These are phyloP conservation scores for Drosophila anomalata DNA, from an alignment of 2,888 invertebrate genomes.

Conservation along the genomic window DNA sequence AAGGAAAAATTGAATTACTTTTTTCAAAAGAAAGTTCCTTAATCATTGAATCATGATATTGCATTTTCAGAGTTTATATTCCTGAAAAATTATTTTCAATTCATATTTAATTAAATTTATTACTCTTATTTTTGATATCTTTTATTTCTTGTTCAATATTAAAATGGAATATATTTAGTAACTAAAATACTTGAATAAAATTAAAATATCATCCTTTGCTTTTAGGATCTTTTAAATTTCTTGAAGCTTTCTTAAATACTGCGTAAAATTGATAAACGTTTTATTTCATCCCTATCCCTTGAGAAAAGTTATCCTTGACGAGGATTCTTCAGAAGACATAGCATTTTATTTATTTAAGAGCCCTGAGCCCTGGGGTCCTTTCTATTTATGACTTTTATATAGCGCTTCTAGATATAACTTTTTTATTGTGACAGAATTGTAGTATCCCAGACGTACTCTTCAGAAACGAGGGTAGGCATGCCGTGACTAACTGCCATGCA, in stretches of 20 bases:
- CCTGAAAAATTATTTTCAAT: neutral
- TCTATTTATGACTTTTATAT: constrained; percentile 32
- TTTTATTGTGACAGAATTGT: constrained; percentile 28
- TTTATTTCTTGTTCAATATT: too few relatives aligned
- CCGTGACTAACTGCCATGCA: constrained; percentile 33
- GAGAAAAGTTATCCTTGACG: neutral
- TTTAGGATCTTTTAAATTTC: neutral
- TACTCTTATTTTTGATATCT: neutral
- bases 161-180: too few relatives aligned
- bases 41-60: neutral
- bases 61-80: neutral
- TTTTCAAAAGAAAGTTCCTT: neutral
- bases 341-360: constrained; percentile 26
- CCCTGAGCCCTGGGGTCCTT: constrained; percentile 18
- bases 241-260: neutral
- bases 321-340: neutral
- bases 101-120: neutral
- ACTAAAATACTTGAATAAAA: neutral
- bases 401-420: constrained; percentile 31
- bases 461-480: constrained; percentile 18
- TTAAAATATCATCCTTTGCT: neutral
- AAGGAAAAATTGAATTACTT: neutral
- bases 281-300: constrained; percentile 4
- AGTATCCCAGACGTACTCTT: constrained; percentile 9
- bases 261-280: constrained; percentile 13